phyloP scores from a whole-genome alignment of 2,797 vertebrate species.

The Manis pentadactyla region DNA sequence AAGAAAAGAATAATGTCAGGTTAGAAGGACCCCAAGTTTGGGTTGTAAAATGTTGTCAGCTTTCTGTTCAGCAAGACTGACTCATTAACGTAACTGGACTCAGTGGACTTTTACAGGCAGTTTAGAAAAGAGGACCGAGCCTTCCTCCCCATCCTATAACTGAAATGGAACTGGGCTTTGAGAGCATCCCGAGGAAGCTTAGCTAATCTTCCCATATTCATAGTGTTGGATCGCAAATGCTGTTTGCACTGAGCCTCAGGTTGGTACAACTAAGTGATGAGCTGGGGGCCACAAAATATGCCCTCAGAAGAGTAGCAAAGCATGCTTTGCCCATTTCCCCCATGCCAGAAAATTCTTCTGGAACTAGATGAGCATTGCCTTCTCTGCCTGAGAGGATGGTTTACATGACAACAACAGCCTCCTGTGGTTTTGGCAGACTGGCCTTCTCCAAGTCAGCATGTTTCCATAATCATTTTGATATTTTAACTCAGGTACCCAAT shows the following conservation, averaged over 20 bases:
- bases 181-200: slow-evolving; percentile 13
- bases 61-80: slow-evolving; percentile 33
- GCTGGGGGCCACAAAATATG: slow-evolving; percentile 44
- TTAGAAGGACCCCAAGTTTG: neutral
- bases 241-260: slow-evolving; percentile 67
- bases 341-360: slow-evolving; percentile 49
- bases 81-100: neutral
- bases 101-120: neutral
- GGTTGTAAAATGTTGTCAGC: slow-evolving; percentile 20
- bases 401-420: slow-evolving; percentile 1
- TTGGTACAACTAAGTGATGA: slow-evolving; percentile 55
- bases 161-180: slow-evolving; percentile 10
- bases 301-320: neutral
- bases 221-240: slow-evolving; percentile 58
- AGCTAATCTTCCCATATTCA: slow-evolving; percentile 60
- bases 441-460: slow-evolving; percentile 42
- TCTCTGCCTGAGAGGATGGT: slow-evolving; percentile 4
- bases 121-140: slow-evolving; percentile 22
- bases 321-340: slow-evolving; percentile 42
- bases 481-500: slow-evolving; percentile 84
- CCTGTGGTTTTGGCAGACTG: slow-evolving; percentile 42
- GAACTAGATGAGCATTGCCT: neutral
- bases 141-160: neutral
- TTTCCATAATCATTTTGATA: slow-evolving; percentile 46
- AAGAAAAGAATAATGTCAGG: slow-evolving; percentile 58